Percentiles rank a stretch among this genome's conserved stretches.
phyloP scores from a whole-genome alignment of 2,888 invertebrate genomes.

The Synanthedon myopaeformis region DNA sequence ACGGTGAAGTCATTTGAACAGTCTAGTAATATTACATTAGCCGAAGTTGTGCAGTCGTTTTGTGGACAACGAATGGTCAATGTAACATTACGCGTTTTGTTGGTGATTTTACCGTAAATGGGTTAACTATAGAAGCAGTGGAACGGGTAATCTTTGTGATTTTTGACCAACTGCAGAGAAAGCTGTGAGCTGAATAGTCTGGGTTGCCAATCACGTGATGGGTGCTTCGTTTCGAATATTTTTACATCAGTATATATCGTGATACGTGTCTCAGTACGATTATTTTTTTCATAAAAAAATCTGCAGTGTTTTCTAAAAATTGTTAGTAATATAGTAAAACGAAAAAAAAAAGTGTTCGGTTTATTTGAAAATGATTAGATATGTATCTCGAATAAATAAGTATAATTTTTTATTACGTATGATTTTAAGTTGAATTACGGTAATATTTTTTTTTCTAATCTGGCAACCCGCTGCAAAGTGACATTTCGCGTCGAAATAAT shows the following conservation, averaged over 20 bases:
- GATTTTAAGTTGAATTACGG: too few species aligned
- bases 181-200: conserved; percentile 58
- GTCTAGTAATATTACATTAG: conserved; percentile 48
- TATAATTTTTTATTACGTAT: too few species aligned
- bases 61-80: conserved; percentile 20
- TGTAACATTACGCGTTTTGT: conserved; percentile 45
- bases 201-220: conserved; percentile 35
- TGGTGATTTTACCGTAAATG: conserved; percentile 42
- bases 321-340: too few species aligned
- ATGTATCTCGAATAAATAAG: too few species aligned
- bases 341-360: too few species aligned
- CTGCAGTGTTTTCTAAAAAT: too few species aligned
- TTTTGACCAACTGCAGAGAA: conserved; percentile 63
- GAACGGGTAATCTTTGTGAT: conserved; percentile 37
- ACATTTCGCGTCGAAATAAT: conserved; percentile 27
- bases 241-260: too few species aligned
- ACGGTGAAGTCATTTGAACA: conserved; percentile 65
- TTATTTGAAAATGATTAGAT: too few species aligned
- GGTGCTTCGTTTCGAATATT: too few species aligned
- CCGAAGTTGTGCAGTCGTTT: conserved; percentile 23
- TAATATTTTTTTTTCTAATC: conserved; percentile 7
- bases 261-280: too few species aligned
- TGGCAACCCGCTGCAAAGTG: conserved; percentile 46
- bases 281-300: too few species aligned
- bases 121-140: conserved; percentile 43